phyloP scores from a whole-genome alignment of 2,888 invertebrate species.

The Schrankia costaestrigalis region DNA sequence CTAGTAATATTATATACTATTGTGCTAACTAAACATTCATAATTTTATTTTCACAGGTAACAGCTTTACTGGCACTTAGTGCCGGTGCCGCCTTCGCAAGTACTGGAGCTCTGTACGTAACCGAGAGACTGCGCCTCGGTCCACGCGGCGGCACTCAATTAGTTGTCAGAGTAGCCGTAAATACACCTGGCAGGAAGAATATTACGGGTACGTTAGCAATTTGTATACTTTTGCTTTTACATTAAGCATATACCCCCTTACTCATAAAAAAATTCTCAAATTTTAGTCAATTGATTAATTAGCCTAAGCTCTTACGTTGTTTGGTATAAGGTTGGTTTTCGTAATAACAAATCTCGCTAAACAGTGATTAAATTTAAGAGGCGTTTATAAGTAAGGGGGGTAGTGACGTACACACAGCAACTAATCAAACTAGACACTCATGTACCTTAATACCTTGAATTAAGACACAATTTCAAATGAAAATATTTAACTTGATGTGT shows the following conservation, averaged over 20 bases:
- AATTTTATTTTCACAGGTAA: conserved; percentile 69
- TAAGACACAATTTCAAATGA: no score
- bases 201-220: conserved; percentile 76
- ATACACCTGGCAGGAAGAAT: conserved; percentile 83
- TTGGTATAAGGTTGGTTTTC: no score
- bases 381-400: no score
- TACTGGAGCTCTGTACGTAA: conserved; percentile 83
- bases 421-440: no score
- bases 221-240: background rate
- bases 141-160: conserved; percentile 84
- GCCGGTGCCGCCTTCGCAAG: conserved; percentile 84
- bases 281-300: no score
- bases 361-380: no score
- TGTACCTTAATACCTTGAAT: no score
- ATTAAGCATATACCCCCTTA: background rate
- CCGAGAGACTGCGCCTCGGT: conserved; percentile 82
- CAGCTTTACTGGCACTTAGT: conserved; percentile 82
- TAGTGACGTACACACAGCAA: no score
- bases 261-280: no score
- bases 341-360: no score
- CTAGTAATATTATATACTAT: background rate
- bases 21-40: background rate
- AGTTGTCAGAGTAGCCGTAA: conserved; percentile 82
- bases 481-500: no score
- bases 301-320: no score